Base-by-base conservation (phyloP, 2,797 vertebrate species). In the Sparidentex hasta region DNA sequence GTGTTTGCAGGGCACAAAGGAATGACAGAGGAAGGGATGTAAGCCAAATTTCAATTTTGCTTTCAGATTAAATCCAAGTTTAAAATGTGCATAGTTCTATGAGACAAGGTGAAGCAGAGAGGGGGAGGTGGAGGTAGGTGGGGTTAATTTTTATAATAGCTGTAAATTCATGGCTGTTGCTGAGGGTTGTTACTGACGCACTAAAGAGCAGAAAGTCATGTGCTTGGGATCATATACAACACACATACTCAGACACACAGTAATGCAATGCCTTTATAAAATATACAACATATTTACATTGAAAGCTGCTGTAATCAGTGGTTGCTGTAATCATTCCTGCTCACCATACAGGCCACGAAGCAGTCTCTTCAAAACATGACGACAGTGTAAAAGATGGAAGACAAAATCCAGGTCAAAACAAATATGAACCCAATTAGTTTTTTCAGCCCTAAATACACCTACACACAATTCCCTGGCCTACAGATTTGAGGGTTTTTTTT, bases 151-250 rank as follows among this genome's bases (percentile, higher is more conserved):
- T 90, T 91, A 93, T 89, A 76, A 80, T 77, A 77, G 78, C 80
- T 87, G 86, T 93, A 90, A 91, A 94, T 89, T 88, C 69, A 58
- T 38, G 62, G 71, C 69, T 74, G 29, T 29, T 29, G 80, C 67
- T 66, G 80, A 84, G 75, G 80, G 82, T 59, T 92, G 93, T 92
- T 91, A 93, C 83, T 82, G 85, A 84, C 67, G 83, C 82, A 84
- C 72, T 77, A 88, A 92, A 85, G 88, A 91, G 79, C 74, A 67
- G 59, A 21, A 73, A 87, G 90, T 89, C 89, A 89, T 78, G 57
- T 81, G 75, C 72, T 69, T 67, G 43, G 50, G 14, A 80, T 74
- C 54, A 65, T 41, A 55, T 38, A 65, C 56, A 78, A 63, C 23
- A 33, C 44, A 43, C 38, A 48, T 11, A 21, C 65, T 20, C 18